Percentiles rank a stretch among this genome's conserved stretches.
These are phyloP conservation scores for Noctuana brunneofusca DNA, from an alignment of 2,888 invertebrate species.

Conservation along the genomic window DNA sequence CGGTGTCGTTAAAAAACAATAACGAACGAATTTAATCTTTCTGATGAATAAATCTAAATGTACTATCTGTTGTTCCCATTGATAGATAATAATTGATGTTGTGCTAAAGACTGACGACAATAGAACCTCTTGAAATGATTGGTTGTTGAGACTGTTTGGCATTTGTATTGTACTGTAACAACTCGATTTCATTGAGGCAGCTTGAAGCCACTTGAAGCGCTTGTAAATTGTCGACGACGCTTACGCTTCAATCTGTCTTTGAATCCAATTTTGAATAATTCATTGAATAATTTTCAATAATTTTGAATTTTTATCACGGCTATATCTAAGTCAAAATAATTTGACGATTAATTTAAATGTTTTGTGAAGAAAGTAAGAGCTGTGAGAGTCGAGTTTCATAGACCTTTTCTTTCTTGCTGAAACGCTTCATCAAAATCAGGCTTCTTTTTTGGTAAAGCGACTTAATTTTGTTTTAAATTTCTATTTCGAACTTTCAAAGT, in stretches of 20 bases:
- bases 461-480: too few relatives aligned
- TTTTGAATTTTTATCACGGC: neutral
- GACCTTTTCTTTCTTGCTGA: too few relatives aligned
- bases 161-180: conserved; percentile 5
- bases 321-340: neutral
- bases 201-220: neutral
- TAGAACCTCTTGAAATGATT: conserved; percentile 13
- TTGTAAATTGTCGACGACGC: conserved; percentile 11
- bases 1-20: too few relatives aligned
- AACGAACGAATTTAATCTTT: too few relatives aligned
- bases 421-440: too few relatives aligned
- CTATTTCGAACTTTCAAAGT: too few relatives aligned
- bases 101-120: neutral
- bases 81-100: neutral
- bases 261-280: too few relatives aligned
- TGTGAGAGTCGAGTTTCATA: too few relatives aligned
- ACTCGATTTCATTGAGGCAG: neutral
- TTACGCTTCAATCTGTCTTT: conserved; percentile 5
- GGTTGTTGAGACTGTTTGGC: conserved; percentile 6
- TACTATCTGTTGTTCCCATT: too few relatives aligned
- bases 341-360: neutral
- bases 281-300: too few relatives aligned
- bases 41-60: too few relatives aligned
- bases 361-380: neutral
- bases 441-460: too few relatives aligned